A percentile compares a stretch with the other conserved stretches of the same genome.
Evolutionary conservation across 2,113 vertebrate species (phyloP).

Genomic region (Scatophagus argus): DNA sequence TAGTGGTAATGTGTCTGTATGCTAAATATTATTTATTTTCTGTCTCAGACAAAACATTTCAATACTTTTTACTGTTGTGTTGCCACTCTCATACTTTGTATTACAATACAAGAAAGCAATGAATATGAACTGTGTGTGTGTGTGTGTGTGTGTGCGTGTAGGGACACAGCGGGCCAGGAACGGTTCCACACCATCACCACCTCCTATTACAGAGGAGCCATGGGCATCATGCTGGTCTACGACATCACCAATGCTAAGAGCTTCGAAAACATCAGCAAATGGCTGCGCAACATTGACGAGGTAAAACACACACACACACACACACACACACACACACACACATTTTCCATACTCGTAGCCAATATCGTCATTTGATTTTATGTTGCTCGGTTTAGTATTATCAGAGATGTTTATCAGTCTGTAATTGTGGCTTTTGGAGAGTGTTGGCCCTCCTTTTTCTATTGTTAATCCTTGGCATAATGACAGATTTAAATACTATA

Average conservation of each 20-base stretch:
- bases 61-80: neutral
- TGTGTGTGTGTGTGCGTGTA: conserved; percentile 66
- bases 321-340: neutral
- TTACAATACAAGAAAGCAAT: neutral
- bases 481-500: conserved; percentile 1
- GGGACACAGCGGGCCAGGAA: conserved; percentile 99
- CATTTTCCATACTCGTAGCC: neutral
- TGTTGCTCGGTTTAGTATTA: neutral
- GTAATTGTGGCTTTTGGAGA: neutral
- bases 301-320: conserved; percentile 77
- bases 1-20: neutral
- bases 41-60: neutral
- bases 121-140: neutral
- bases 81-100: no score
- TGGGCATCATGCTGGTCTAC: conserved; percentile 99
- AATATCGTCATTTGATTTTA: neutral
- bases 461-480: conserved; percentile 11
- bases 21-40: neutral
- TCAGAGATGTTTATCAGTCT: neutral
- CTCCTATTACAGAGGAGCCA: conserved; percentile 99
- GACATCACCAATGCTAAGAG: conserved; percentile 99
- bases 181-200: conserved; percentile 99
- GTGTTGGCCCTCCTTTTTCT: neutral
- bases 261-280: conserved; percentile 99
- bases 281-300: conserved; percentile 99